Evolutionary conservation across 2,888 invertebrate species (phyloP), one percentile per base, ranked within the genome.

Genomic region (Oligia fasciuncula): DNA sequence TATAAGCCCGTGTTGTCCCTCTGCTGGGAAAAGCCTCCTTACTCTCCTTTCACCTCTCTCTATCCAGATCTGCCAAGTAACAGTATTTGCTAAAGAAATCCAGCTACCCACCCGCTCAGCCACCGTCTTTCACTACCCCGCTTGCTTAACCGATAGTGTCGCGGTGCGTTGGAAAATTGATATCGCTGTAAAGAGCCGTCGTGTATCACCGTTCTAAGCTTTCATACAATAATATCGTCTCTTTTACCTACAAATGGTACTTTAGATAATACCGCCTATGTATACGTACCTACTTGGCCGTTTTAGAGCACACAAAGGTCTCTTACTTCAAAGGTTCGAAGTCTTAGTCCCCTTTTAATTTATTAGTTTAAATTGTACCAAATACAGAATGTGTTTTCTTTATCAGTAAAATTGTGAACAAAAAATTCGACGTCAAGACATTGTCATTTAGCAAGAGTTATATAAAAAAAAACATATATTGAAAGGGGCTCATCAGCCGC

Each of bases 331-430:
- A 80, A 80, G 54, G 60, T 35, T 43, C 57, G 1, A 70, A 69
- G 17, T 57, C 35, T 23, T 62, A 79, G n/a, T 65, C 57, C 81
- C 46, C 17, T 49, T 73, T 63, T 49, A 68, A 80, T 80, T 68
- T 63, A 80, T 80, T 73, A 62, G 17, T 80, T 80, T 54, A 17
- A 57, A 76, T 51, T 43, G n/a, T 40, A 71, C 17, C 17, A 19
- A 40, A 51, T 19, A 69, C 19, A 69, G 29, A 49, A 68, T 49
- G 4, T 29, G 11, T 49, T 29, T 29, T 13, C 8, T 51, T 4
- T 35, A 49, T 29, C 35, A 29, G 23, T 69, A 23, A 51, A 69
- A 69, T 29, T 51, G 19, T 51, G 49, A 13, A 19, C 4, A 35
- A 29, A 19, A 29, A 9, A n/a, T 46, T 11, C 11, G 29, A 49